phyloP scores from a whole-genome alignment of 2,797 vertebrate genomes.

The Sebastolobus alascanus region DNA sequence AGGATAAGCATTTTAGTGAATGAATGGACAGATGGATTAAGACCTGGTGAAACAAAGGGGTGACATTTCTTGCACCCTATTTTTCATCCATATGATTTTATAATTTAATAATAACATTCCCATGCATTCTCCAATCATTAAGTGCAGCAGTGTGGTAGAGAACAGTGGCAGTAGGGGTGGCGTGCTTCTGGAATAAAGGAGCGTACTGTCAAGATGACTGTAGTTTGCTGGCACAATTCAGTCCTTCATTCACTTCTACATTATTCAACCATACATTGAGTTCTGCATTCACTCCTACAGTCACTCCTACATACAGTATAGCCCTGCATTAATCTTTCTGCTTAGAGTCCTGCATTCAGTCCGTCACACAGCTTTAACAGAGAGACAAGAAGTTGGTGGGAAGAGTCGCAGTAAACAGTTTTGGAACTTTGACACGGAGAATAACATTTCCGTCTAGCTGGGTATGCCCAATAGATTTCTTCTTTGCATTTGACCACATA shows the following conservation, averaged over 20 bases:
- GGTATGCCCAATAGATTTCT: background rate
- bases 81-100: background rate
- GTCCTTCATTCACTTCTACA: background rate
- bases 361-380: background rate
- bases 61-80: background rate
- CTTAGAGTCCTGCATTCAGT: background rate
- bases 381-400: background rate
- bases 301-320: background rate
- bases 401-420: background rate
- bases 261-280: constrained; percentile 22
- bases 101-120: background rate
- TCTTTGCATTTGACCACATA: too few species aligned
- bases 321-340: background rate
- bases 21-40: background rate
- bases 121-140: background rate
- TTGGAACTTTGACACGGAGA: background rate
- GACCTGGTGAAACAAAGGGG: background rate
- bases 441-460: background rate
- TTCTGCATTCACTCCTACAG: background rate
- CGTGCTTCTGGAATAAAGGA: constrained; percentile 11
- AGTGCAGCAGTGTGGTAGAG: background rate
- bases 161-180: background rate
- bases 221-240: constrained; percentile 3
- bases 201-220: background rate
- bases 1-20: background rate